Conservation (phyloP, 2,113 vertebrate genomes). For the Mustela lutreola region DNA sequence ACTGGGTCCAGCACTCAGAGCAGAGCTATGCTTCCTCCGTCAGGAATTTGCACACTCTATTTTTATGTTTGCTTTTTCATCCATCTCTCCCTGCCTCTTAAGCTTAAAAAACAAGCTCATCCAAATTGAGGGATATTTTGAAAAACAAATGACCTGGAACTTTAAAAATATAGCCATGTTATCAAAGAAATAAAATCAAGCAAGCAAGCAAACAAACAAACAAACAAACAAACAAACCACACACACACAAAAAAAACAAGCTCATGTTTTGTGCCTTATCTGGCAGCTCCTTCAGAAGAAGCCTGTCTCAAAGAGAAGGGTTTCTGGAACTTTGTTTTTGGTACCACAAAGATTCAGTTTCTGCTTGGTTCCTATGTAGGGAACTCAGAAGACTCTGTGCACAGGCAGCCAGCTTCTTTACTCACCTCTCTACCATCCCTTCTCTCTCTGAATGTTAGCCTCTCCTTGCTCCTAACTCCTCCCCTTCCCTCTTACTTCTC, state of each 20-base stretch:
- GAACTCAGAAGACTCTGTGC: background rate
- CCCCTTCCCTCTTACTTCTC: background rate
- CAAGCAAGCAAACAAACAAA: too few relatives aligned
- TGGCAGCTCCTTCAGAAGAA: background rate
- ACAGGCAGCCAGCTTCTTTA: background rate
- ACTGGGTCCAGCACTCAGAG: background rate
- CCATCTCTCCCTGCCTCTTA: background rate
- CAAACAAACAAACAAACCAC: too few relatives aligned
- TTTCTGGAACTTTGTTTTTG: background rate
- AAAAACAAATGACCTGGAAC: too few relatives aligned
- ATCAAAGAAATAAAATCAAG: too few relatives aligned
- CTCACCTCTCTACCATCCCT: background rate
- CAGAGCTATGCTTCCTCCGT: background rate
- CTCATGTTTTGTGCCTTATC: background rate
- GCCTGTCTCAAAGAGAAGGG: background rate
- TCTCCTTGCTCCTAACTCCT: background rate
- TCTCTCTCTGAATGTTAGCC: too few relatives aligned
- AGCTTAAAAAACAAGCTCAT: background rate
- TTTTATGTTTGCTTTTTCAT: background rate
- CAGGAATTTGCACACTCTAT: background rate
- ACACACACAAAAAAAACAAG: background rate
- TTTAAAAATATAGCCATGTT: too few relatives aligned
- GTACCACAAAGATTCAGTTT: background rate
- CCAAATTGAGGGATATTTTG: too few relatives aligned
- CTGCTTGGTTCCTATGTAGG: background rate